phyloP scores from a whole-genome alignment of 1,140 invertebrate genomes.

The Aphelenchoides besseyi region DNA sequence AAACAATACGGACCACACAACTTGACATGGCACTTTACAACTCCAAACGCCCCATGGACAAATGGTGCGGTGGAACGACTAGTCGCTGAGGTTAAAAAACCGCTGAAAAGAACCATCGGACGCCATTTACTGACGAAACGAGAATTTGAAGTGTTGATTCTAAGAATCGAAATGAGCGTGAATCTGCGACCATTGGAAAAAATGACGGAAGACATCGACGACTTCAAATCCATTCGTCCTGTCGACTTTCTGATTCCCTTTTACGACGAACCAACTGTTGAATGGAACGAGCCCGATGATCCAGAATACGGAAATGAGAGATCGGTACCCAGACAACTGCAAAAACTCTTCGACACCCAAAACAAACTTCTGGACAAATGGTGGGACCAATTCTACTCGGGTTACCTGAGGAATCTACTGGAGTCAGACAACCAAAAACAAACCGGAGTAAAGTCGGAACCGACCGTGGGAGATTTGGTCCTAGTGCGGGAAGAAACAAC shows the following conservation, averaged over 20 bases:
- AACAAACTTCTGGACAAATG: slow-evolving; percentile 7
- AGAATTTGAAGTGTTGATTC: slow-evolving; percentile 1
- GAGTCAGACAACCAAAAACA: background rate
- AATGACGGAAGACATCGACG: slow-evolving; percentile 14
- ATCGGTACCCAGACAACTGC: background rate
- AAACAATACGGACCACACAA: slow-evolving; percentile 12
- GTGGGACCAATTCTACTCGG: background rate
- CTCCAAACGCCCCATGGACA: slow-evolving; percentile 16
- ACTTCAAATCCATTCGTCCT: slow-evolving; percentile 6
- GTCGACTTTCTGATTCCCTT: slow-evolving; percentile 17
- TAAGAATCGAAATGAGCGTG: slow-evolving; percentile 3
- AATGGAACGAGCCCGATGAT: slow-evolving; percentile 19
- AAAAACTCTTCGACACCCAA: background rate
- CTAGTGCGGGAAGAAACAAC: background rate
- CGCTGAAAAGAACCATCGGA: slow-evolving; percentile 10
- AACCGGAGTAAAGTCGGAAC: slow-evolving; percentile 3
- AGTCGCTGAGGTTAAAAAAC: slow-evolving; percentile 9
- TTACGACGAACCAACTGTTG: background rate
- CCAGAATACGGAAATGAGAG: background rate
- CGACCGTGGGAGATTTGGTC: slow-evolving; percentile 6
- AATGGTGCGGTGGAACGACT: slow-evolving; percentile 8
- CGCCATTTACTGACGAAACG: slow-evolving; percentile 3
- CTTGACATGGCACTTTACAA: slow-evolving; percentile 15
- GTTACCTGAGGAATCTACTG: background rate
- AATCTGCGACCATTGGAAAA: slow-evolving; percentile 14